Base-by-base conservation (phyloP, 2,797 vertebrate genomes). In the Astyanax mexicanus region DNA sequence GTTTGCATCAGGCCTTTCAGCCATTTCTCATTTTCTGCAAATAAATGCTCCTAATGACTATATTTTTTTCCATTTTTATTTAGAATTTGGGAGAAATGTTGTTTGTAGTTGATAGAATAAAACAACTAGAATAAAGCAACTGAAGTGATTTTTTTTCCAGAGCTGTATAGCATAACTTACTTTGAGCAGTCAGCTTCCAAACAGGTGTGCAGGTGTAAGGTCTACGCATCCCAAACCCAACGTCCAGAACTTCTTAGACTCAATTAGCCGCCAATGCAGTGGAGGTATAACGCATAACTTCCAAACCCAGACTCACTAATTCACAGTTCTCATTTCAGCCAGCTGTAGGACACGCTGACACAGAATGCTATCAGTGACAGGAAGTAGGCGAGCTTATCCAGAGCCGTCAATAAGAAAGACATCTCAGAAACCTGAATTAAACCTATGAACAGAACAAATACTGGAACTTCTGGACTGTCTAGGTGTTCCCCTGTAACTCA, bases 301-400 rank as follows among this genome's bases (percentile, higher is more conserved):
- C 70, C 75, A 80, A 75, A 80, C 42, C 72, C 61, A 57, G 23
- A 58, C 52, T 52, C 29, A 25, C 52, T 79, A 67, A 61, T 66
- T 60, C 47, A 21, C n/a, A 19, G 69, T 52, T 83, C 54, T 91
- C 78, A 88, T 88, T 88, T 91, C 79, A 88, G 65, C 87, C 91
- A 90, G 75, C 86, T 85, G 66, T 86, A 81, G 1, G 87, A 90
- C 78, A 88, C 77, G 5, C 88, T 86, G 82, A 91, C 87, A 80
- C 90, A 91, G 60, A 90, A 89, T 6, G 83, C 85, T 13, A 90
- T 69, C 62, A 91, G 79, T 79, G 88, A 91, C 80, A 92, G 86
- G 37, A 90, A 85, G 74, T 88, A 91, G 8, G 85, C 79, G 74
- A 90, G 77, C 74, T 90, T 92, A 79, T 92, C 89, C 85, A 92